A percentile compares a stretch with the other conserved stretches of the same genome.
Conservation (phyloP, 35 echinoderm and acorn worm genomes). For the Lytechinus pictus region DNA sequence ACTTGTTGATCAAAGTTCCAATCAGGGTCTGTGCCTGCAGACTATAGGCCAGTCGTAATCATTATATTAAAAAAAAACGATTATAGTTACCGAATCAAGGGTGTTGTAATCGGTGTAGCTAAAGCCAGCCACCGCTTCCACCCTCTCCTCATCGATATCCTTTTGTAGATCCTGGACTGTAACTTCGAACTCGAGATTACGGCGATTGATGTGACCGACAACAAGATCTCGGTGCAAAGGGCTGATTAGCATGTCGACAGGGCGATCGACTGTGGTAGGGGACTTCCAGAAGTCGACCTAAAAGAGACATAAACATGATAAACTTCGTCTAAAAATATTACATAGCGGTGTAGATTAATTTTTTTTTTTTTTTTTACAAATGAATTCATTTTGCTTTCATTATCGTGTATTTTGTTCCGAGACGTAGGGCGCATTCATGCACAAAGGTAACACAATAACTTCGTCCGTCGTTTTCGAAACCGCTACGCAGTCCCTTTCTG, state of each 20-base stretch:
- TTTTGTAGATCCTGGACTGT: neutral
- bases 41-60: neutral
- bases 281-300: conserved; percentile 22
- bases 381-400: too few species aligned
- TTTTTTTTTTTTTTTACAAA: too few species aligned
- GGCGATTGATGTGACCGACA: neutral
- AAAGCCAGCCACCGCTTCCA: neutral
- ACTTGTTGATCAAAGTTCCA: too few species aligned
- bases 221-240: neutral
- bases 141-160: conserved; percentile 22
- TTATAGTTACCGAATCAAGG: neutral
- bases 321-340: too few species aligned
- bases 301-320: neutral
- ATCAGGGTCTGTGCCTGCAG: too few species aligned
- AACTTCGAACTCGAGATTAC: neutral
- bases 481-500: too few species aligned
- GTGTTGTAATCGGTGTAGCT: neutral
- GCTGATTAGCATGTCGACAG: neutral
- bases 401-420: too few species aligned
- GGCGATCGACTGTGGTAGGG: neutral
- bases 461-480: too few species aligned
- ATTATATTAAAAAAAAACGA: neutral
- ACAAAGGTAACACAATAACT: too few species aligned
- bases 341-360: too few species aligned
- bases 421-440: too few species aligned